These are phyloP conservation scores for Labrus mixtus DNA, from an alignment of 2,113 vertebrate species.

Conservation along the genomic window DNA sequence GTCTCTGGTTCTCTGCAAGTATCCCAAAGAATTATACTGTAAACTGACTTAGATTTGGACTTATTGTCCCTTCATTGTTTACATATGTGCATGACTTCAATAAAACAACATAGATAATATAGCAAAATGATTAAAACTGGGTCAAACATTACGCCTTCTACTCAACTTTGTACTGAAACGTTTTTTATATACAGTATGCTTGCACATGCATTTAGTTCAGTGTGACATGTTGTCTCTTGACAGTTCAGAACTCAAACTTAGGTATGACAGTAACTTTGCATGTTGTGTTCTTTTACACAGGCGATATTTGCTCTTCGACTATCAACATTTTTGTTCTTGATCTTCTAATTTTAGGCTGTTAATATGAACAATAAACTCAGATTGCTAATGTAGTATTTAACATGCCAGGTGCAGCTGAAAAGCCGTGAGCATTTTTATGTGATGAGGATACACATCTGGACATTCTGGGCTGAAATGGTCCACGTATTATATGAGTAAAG, in stretches of 20 bases:
- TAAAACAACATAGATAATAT: constrained; percentile 42
- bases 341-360: not conserved
- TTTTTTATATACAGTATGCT: too few relatives aligned
- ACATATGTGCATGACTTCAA: constrained; percentile 17
- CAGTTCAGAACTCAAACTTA: not conserved
- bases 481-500: not conserved
- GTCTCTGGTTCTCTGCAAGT: not conserved
- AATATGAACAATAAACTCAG: not conserved
- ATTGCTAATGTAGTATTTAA: constrained; percentile 2
- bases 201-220: too few relatives aligned
- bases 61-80: constrained; percentile 37
- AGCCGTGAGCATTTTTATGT: not conserved
- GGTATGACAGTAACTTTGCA: not conserved
- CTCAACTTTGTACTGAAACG: not conserved
- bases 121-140: not conserved
- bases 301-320: too few relatives aligned
- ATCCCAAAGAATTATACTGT: not conserved
- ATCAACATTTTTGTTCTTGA: not conserved
- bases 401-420: not conserved
- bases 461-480: not conserved
- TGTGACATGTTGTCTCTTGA: not conserved
- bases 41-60: not conserved
- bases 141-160: not conserved
- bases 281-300: not conserved
- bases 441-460: not conserved